A percentile compares a stretch with the other conserved stretches of the same genome.
Evolutionary conservation across 2,113 vertebrate species (phyloP).

Genomic region (Hippocampus abdominalis): DNA sequence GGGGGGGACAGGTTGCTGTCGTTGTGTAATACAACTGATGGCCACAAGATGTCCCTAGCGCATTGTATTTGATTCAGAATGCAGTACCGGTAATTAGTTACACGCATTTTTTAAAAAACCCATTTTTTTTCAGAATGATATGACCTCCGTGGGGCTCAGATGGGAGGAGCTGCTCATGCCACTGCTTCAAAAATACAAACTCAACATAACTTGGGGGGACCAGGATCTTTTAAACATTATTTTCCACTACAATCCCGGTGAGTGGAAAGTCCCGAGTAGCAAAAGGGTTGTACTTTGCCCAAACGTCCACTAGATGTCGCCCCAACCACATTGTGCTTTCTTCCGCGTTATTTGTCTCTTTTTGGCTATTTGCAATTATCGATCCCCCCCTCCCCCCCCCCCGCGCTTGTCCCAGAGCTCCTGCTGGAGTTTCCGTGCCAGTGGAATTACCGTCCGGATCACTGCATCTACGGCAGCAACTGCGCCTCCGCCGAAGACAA

Average conservation of each 20-base stretch:
- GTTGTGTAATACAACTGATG: background rate
- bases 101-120: too few relatives aligned
- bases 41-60: constrained; percentile 51
- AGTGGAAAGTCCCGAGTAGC: background rate
- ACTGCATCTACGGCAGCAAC: constrained; percentile 97
- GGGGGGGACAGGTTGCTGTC: background rate
- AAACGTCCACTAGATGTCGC: background rate
- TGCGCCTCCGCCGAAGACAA: constrained; percentile 84
- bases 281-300: background rate
- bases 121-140: constrained; percentile 82
- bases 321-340: background rate
- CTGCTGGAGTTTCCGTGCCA: constrained; percentile 89
- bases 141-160: constrained; percentile 75
- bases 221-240: constrained; percentile 96
- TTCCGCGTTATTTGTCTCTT: background rate
- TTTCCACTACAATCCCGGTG: constrained; percentile 95
- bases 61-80: background rate
- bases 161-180: constrained; percentile 94
- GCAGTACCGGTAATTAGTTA: background rate
- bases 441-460: constrained; percentile 97
- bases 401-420: constrained; percentile 73
- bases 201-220: constrained; percentile 98
- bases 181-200: constrained; percentile 91
- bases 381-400: too few relatives aligned
- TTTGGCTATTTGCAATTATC: constrained; percentile 11